phyloP scores from a whole-genome alignment of 2,888 invertebrate genomes.

The Mimachlamys varia region DNA sequence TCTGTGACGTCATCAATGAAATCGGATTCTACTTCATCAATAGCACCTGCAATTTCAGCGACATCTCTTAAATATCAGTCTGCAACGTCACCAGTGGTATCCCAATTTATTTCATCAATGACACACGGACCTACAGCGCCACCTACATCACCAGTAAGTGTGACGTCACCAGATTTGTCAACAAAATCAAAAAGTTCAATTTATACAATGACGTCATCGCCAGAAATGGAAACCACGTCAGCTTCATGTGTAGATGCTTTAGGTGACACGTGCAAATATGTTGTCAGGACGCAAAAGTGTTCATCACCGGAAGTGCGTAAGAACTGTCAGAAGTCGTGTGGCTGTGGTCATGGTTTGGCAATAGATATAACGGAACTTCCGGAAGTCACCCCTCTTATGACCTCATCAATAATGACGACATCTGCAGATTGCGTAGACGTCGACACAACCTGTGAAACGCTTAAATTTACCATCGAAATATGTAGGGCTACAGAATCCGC shows the following conservation, averaged over 20 bases:
- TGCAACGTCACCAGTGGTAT: no score
- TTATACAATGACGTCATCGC: not conserved
- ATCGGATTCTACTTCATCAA: not conserved
- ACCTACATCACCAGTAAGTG: no score
- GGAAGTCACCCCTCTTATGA: not conserved
- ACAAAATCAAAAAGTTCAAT: not conserved
- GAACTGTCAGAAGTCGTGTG: not conserved
- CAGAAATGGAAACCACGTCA: not conserved
- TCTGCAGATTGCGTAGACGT: not conserved
- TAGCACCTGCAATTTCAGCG: not conserved
- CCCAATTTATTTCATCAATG: not conserved
- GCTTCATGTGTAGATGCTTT: not conserved
- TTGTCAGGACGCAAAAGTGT: not conserved
- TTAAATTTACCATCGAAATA: not conserved
- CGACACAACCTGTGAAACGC: not conserved
- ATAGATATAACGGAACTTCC: not conserved
- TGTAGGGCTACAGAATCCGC: slow-evolving; percentile 1
- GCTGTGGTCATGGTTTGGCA: not conserved
- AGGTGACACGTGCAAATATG: not conserved
- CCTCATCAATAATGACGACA: not conserved
- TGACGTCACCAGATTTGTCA: no score
- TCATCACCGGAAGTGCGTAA: slow-evolving; percentile 6
- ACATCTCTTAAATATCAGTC: not conserved
- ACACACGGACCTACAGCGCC: no score
- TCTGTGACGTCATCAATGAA: not conserved